Percentiles rank a stretch among this genome's conserved stretches.
phyloP scores from a whole-genome alignment of 2,888 invertebrate species.

The Nemapogon koenigi region DNA sequence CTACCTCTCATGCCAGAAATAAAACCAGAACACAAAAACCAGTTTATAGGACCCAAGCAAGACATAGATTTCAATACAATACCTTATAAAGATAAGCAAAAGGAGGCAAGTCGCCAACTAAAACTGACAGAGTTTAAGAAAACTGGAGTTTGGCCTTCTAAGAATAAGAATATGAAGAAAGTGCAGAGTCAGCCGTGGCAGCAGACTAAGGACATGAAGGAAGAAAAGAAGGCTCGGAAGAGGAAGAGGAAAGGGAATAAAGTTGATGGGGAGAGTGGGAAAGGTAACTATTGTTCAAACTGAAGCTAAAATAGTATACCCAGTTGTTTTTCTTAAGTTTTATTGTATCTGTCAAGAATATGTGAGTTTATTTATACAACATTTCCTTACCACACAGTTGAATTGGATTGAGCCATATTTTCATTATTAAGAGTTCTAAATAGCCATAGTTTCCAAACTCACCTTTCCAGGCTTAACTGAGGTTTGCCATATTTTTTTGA shows the following conservation, averaged over 20 bases:
- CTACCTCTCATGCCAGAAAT: slow-evolving; percentile 97
- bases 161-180: slow-evolving; percentile 53
- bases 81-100: slow-evolving; percentile 79
- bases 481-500: too few species aligned
- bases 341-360: too few species aligned
- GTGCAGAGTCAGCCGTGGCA: slow-evolving; percentile 77
- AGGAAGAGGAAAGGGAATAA: slow-evolving; percentile 67
- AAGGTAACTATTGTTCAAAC: too few species aligned
- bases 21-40: slow-evolving; percentile 65
- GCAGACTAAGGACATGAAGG: slow-evolving; percentile 74
- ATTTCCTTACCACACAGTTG: too few species aligned
- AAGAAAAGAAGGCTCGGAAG: slow-evolving; percentile 68
- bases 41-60: slow-evolving; percentile 55
- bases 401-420: too few species aligned
- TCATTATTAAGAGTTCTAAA: too few species aligned
- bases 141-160: slow-evolving; percentile 79
- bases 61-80: slow-evolving; percentile 77
- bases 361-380: too few species aligned
- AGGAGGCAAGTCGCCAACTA: slow-evolving; percentile 74
- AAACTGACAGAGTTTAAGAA: slow-evolving; percentile 74
- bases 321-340: too few species aligned
- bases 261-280: slow-evolving; percentile 47
- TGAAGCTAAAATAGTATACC: too few species aligned
- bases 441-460: too few species aligned
- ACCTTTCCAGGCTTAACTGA: too few species aligned